Conservation (phyloP, 2,888 invertebrate species). For the Drosophila hamatofila region DNA sequence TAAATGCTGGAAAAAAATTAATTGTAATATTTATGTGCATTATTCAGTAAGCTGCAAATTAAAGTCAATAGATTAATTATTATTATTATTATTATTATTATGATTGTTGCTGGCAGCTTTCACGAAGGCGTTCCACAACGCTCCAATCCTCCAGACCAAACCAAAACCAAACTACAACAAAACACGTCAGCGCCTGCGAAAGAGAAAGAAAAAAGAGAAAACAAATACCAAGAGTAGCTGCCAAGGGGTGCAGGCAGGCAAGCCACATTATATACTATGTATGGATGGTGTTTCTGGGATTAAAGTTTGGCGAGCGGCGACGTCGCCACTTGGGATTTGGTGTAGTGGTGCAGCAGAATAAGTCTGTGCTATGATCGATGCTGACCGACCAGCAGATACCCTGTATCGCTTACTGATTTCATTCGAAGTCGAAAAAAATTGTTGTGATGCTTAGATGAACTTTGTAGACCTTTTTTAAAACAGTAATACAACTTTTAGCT, state of each 20-base stretch:
- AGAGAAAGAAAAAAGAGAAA: slow-evolving; percentile 24
- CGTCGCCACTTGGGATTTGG: slow-evolving; percentile 41
- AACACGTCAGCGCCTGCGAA: slow-evolving; percentile 62
- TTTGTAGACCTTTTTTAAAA: neutral
- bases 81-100: slow-evolving; percentile 66
- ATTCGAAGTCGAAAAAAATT: no score
- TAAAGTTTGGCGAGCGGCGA: slow-evolving; percentile 37
- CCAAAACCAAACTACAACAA: slow-evolving; percentile 78
- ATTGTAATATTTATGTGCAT: slow-evolving; percentile 53
- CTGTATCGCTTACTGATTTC: no score
- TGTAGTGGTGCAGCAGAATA: slow-evolving; percentile 16
- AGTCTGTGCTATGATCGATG: neutral
- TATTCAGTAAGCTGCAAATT: slow-evolving; percentile 64
- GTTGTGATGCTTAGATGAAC: no score
- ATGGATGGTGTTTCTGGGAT: slow-evolving; percentile 36
- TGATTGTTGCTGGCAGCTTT: slow-evolving; percentile 50
- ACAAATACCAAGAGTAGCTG: slow-evolving; percentile 30
- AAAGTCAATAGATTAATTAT: slow-evolving; percentile 73
- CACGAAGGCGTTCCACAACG: slow-evolving; percentile 20
- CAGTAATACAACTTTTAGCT: neutral
- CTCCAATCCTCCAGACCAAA: slow-evolving; percentile 51
- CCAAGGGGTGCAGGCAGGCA: slow-evolving; percentile 24
- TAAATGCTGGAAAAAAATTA: slow-evolving; percentile 43
- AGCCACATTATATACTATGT: slow-evolving; percentile 49
- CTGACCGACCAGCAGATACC: slow-evolving; percentile 23